Evolutionary conservation across 2,113 vertebrate species (phyloP).

Genomic region (Chionis minor): DNA sequence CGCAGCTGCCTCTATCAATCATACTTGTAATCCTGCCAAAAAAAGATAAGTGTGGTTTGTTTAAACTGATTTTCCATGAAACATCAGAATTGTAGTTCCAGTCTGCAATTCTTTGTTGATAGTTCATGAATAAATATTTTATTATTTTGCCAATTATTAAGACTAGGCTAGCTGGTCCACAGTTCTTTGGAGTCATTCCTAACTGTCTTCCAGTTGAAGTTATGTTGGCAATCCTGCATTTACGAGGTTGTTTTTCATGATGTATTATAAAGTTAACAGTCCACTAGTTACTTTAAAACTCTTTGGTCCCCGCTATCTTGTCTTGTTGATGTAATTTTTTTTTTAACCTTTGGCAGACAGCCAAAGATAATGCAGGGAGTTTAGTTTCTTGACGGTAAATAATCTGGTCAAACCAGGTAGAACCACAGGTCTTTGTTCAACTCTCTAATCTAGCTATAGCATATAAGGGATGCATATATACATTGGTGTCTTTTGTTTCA

Average conservation of each 20-base stretch:
- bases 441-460: neutral
- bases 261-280: neutral
- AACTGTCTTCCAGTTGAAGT: neutral
- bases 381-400: neutral
- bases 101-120: slow-evolving; percentile 12
- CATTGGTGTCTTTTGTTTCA: neutral
- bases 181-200: neutral
- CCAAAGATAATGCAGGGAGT: neutral
- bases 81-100: neutral
- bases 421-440: neutral
- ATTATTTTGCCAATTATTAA: slow-evolving; percentile 1
- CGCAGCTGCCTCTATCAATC: slow-evolving; percentile 27
- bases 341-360: neutral
- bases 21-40: neutral
- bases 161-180: neutral
- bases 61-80: slow-evolving; percentile 13
- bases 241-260: neutral
- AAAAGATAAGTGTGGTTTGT: slow-evolving; percentile 20
- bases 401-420: neutral
- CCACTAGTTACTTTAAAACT: neutral
- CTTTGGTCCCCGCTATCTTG: neutral
- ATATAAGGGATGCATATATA: neutral
- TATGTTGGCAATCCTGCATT: neutral
- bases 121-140: neutral
- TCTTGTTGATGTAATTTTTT: neutral